phyloP scores from a whole-genome alignment of 2,797 vertebrate genomes.

The Acanthis flammea region DNA sequence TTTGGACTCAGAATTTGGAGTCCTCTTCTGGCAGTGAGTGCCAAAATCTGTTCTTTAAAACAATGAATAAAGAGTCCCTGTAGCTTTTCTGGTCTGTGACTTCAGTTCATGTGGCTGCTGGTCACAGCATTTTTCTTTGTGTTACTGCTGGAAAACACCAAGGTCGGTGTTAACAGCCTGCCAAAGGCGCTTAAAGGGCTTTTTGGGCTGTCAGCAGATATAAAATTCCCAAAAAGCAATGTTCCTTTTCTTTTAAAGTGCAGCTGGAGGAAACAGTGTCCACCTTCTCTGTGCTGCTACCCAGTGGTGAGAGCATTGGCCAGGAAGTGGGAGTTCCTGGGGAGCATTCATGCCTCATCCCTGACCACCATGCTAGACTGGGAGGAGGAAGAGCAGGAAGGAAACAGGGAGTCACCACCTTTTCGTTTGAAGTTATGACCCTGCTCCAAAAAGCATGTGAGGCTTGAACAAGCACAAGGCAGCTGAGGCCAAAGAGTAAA shows the following conservation, averaged over 20 bases:
- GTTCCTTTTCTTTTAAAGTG: background rate
- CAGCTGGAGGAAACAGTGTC: background rate
- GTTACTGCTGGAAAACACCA: slow-evolving; percentile 35
- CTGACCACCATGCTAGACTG: background rate
- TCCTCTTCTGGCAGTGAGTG: background rate
- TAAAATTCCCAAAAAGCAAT: background rate
- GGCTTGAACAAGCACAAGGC: background rate
- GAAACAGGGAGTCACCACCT: slow-evolving; percentile 51
- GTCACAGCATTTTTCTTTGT: slow-evolving; percentile 42
- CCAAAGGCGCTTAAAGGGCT: slow-evolving; percentile 7
- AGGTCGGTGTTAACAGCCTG: slow-evolving; percentile 1
- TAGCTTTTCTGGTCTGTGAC: background rate
- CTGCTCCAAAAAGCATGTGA: background rate
- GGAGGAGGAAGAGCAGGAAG: slow-evolving; percentile 55
- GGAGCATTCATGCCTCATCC: slow-evolving; percentile 1
- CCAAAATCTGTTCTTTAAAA: slow-evolving; percentile 27
- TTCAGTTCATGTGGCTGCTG: slow-evolving; percentile 33
- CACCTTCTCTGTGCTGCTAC: background rate
- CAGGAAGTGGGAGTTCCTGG: slow-evolving; percentile 45
- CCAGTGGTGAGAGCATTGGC: background rate
- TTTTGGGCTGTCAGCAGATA: background rate
- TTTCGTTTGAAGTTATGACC: slow-evolving; percentile 35
- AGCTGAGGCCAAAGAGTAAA: background rate
- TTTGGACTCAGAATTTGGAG: background rate
- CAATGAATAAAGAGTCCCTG: slow-evolving; percentile 38